phyloP scores from a whole-genome alignment of 1,140 invertebrate genomes.

The Theocolax elegans region DNA sequence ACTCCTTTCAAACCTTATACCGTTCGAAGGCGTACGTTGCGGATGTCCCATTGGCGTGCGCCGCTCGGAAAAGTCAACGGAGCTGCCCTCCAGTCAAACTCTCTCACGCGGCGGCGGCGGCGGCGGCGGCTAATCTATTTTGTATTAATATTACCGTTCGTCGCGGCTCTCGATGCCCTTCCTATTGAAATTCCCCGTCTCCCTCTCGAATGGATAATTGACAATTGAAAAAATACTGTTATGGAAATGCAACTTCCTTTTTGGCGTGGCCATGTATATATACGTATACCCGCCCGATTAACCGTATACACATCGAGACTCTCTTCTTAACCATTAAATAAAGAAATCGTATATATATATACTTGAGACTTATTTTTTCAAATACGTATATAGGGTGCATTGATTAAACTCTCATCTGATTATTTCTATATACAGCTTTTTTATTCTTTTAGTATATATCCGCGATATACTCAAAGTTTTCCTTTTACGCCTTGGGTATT shows the following conservation, averaged over 20 bases:
- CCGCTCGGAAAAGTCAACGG: slow-evolving; percentile 13
- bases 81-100: too few species aligned
- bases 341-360: too few species aligned
- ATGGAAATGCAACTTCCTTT: slow-evolving; percentile 35
- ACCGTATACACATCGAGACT: too few species aligned
- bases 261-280: not conserved
- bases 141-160: slow-evolving; percentile 28
- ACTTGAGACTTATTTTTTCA: too few species aligned
- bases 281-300: not conserved
- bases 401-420: too few species aligned
- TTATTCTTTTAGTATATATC: too few species aligned
- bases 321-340: too few species aligned
- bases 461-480: too few species aligned
- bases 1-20: not conserved
- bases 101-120: not conserved
- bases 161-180: too few species aligned
- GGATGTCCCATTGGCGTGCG: slow-evolving; percentile 12
- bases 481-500: too few species aligned
- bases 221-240: slow-evolving; percentile 25
- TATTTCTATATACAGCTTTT: too few species aligned
- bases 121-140: slow-evolving; percentile 19
- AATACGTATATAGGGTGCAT: too few species aligned
- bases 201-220: slow-evolving; percentile 10
- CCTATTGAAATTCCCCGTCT: slow-evolving; percentile 14
- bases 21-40: not conserved